A percentile compares a stretch with the other conserved stretches of the same genome.
phyloP scores from a whole-genome alignment of 2,888 invertebrate species.

The Cordilura impudica region DNA sequence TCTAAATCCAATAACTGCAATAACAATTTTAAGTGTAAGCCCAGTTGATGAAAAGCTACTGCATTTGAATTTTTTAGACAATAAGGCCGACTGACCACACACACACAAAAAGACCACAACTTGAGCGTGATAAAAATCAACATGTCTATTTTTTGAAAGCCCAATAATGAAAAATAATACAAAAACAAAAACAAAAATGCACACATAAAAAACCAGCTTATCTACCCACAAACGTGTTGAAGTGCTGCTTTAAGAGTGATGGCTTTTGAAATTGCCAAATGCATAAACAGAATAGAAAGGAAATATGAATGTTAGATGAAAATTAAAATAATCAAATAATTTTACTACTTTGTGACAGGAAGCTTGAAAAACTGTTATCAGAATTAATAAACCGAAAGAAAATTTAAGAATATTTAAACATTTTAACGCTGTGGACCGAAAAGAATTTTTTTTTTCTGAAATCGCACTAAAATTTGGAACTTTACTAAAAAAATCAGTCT shows the following conservation, averaged over 20 bases:
- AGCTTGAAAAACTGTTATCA: too few relatives aligned
- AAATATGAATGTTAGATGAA: not conserved
- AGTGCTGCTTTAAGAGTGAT: conserved; percentile 23
- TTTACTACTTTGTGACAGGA: too few relatives aligned
- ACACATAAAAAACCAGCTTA: not conserved
- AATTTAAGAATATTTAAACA: too few relatives aligned
- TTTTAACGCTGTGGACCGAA: too few relatives aligned
- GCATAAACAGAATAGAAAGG: not conserved
- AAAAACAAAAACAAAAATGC: not conserved
- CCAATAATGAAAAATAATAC: not conserved
- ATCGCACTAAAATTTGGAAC: too few relatives aligned
- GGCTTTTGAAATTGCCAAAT: conserved; percentile 5
- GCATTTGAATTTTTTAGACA: conserved; percentile 31
- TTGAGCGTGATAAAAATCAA: conserved; percentile 49
- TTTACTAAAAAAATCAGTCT: too few relatives aligned
- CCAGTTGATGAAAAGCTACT: conserved; percentile 7
- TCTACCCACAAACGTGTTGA: conserved; percentile 31
- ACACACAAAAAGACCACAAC: conserved; percentile 16
- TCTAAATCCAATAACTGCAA: conserved; percentile 25
- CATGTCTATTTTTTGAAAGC: conserved; percentile 13
- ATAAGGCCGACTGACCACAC: not conserved
- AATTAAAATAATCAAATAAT: too few relatives aligned
- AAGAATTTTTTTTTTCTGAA: too few relatives aligned
- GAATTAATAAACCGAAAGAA: too few relatives aligned
- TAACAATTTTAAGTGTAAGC: not conserved